phyloP scores from a whole-genome alignment of 2,888 invertebrate genomes.

The Hyalella azteca region DNA sequence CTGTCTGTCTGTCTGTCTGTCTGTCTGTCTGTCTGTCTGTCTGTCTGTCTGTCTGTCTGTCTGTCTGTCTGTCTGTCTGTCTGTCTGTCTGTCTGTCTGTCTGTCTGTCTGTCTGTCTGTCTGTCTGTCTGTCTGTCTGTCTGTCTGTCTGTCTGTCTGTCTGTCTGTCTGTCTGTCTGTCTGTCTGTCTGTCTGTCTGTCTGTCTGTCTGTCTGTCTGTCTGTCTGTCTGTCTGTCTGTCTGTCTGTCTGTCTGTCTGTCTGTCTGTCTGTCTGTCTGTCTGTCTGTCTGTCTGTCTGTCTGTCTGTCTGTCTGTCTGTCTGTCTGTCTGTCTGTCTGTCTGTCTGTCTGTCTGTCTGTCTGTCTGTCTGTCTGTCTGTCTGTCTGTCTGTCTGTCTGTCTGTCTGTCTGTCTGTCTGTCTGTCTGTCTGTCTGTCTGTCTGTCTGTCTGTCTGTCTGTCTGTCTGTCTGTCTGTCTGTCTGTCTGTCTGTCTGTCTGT shows the following conservation, averaged over 20 bases:
- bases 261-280: neutral
- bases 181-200: neutral
- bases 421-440: neutral
- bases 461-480: neutral
- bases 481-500: neutral
- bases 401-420: neutral
- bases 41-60: constrained; percentile 1
- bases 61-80: constrained; percentile 1
- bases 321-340: neutral
- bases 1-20: neutral
- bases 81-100: neutral
- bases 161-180: neutral
- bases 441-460: neutral
- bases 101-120: neutral
- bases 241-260: neutral
- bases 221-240: neutral
- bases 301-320: neutral
- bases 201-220: neutral
- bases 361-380: neutral
- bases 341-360: neutral
- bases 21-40: neutral
- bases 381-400: neutral
- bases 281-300: neutral
- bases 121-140: constrained; percentile 7
- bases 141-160: neutral